Evolutionary conservation across 2,113 vertebrate genomes (phyloP), one percentile per base, ranked within the genome.

Genomic region (Cichladusa arquata): DNA sequence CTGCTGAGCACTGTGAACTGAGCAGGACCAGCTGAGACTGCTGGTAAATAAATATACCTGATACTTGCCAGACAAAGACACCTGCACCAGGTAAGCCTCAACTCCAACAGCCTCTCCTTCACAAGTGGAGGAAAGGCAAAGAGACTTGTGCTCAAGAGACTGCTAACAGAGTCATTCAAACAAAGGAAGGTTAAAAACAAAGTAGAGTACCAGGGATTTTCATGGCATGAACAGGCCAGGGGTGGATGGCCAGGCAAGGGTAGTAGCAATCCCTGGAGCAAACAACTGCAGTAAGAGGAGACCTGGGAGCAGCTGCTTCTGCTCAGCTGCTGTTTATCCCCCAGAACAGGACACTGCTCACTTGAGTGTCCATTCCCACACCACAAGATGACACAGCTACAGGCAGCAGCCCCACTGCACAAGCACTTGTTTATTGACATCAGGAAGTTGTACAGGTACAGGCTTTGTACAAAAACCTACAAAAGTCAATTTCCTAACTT

Each of bases 361-460:
- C 47, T 5, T 33, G 17, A 50, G 29, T 56, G 2, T 16, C 50
- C 34, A 1, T 40, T 51, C 51, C 44, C 4, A 1, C 42, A 26
- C 3, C n/a, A 47, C 51, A 74, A 61, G 64, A 74, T 24, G 45
- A 84, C 90, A 71, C 25, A 76, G 48, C n/a, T 24, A 25, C 76
- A 67, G 62, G 77, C 45, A 78, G 72, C 50, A 57, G 47, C 40
- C 86, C 51, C 77, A 97, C 93, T 0, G 60, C 96, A 97, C 86
- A 96, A 96, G 92, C 94, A 94, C 69, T 87, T 94, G 86, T 97
- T 97, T 95, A 97, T 95, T 95, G 83, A 96, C 97, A 95, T 64
- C 72, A 76, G 61, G 78, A 93, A 95, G 90, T 96, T 1, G 6
- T 72, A 90, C 92, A 94, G 85, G 74, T 92, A 94, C 78, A 97